Percentiles rank a stretch among this genome's conserved stretches.
Conservation (phyloP, 1,140 invertebrate genomes). For the Pteromalus puparum region DNA sequence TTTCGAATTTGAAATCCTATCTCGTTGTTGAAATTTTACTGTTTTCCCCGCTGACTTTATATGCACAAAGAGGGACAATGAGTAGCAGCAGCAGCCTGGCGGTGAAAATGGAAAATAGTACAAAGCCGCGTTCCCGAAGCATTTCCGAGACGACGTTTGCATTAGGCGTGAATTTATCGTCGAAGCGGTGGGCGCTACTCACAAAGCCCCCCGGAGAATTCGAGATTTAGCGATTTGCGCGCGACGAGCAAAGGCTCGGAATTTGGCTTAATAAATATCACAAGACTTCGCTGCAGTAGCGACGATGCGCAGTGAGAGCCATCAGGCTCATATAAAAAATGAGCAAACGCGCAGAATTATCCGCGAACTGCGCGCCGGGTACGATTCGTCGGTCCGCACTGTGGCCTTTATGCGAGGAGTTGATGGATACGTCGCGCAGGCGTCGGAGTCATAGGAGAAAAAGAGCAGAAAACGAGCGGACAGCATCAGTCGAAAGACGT, state of each 20-base stretch:
- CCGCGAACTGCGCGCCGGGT: neutral
- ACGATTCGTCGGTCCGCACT: neutral
- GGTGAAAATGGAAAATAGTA: slow-evolving; percentile 16
- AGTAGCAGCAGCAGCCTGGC: neutral
- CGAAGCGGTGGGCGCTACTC: slow-evolving; percentile 40
- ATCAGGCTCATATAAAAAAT: neutral
- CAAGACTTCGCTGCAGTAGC: too few relatives aligned
- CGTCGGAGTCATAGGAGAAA: neutral
- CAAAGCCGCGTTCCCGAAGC: slow-evolving; percentile 23
- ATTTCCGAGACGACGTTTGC: slow-evolving; percentile 48
- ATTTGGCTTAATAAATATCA: slow-evolving; percentile 26
- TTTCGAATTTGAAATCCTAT: neutral
- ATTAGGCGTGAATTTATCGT: slow-evolving; percentile 57
- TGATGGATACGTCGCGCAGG: slow-evolving; percentile 21
- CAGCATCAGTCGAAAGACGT: neutral
- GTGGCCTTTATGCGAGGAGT: neutral
- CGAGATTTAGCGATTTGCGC: slow-evolving; percentile 24
- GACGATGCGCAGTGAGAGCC: neutral
- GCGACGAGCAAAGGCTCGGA: neutral
- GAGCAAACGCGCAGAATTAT: neutral
- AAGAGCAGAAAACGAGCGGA: slow-evolving; percentile 3
- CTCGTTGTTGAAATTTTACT: neutral
- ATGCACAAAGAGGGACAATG: slow-evolving; percentile 12
- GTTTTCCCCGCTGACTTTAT: neutral
- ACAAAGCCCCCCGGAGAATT: slow-evolving; percentile 25